Evolutionary conservation across 1,140 invertebrate genomes (phyloP), one percentile per base, ranked within the genome.

Genomic region (Gonatopus flavifemur): DNA sequence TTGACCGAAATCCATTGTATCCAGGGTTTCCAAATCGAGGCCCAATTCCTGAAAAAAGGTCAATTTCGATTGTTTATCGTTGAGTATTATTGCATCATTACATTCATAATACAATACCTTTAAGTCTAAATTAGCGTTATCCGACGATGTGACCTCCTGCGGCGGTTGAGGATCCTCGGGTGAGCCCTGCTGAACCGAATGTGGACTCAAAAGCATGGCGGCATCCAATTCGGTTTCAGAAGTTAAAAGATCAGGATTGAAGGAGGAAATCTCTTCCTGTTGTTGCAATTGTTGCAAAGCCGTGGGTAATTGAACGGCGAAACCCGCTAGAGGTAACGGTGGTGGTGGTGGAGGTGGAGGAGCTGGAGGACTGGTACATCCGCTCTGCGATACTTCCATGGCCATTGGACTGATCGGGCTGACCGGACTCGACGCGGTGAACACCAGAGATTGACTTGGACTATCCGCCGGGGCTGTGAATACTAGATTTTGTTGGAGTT

Each of bases 1-100:
- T 44, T 82, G 80, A 25, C 72, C 75, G 41, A 84, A 82, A 45
- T 84, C 82, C 80, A 83, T 82, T 2, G 76, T 75, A 32, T 82
- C 81, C n/a, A 83, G 47, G 2, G 76, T 75, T 41, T 83, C 81
- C 28, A 83, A 56, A 41, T 81, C 79, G 13, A 81, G 47, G 15
- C 73, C 80, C 9, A 81, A 57, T 55, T 82, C 81, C 62, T 83
- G 57, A 22, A 76, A 53, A n/a, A n/a, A n/a, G n/a, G n/a, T n/a
- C n/a, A n/a, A n/a, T n/a, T n/a, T n/a, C n/a, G n/a, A n/a, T n/a
- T n/a, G n/a, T n/a, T n/a, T n/a, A n/a, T n/a, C n/a, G n/a, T n/a
- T n/a, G n/a, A n/a, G n/a, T n/a, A n/a, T n/a, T n/a, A n/a, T n/a
- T n/a, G n/a, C n/a, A n/a, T n/a, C n/a, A n/a, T n/a, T n/a, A n/a